Conservation (phyloP, 1,140 invertebrate genomes). For the Platyscapa corneri region DNA sequence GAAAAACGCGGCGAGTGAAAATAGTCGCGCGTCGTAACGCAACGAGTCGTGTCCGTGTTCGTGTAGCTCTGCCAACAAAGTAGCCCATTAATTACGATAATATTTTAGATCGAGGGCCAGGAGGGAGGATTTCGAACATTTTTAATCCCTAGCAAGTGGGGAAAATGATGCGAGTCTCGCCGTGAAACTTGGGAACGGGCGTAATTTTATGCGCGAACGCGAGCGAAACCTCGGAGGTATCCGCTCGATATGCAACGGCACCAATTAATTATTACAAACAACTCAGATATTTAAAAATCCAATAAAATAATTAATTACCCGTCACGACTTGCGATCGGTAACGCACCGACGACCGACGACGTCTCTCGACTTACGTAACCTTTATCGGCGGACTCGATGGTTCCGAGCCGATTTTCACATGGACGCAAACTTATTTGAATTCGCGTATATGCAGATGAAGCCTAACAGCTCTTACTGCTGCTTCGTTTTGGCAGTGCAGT, state of each 20-base stretch:
- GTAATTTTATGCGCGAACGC: too few species aligned
- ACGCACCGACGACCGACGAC: not conserved
- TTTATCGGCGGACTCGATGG: not conserved
- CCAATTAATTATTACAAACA: conserved; percentile 13
- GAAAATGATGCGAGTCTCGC: too few species aligned
- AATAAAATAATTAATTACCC: conserved; percentile 4
- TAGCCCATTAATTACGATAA: not conserved
- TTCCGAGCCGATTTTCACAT: conserved; percentile 15
- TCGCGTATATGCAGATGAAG: conserved; percentile 26
- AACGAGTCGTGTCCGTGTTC: not conserved
- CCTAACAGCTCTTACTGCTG: not conserved
- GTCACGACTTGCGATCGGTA: not conserved
- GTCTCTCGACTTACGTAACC: not conserved
- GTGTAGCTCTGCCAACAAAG: not conserved
- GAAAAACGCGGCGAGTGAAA: conserved; percentile 4
- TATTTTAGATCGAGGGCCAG: not conserved
- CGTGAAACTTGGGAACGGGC: too few species aligned
- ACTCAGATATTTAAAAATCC: not conserved
- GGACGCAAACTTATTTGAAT: conserved; percentile 30
- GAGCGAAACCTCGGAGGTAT: too few species aligned
- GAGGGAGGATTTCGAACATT: not conserved
- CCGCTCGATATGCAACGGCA: not conserved
- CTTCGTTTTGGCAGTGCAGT: not conserved
- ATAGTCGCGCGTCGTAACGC: not conserved
- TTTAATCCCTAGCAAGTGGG: too few species aligned